phyloP scores from a whole-genome alignment of 2,888 invertebrate species.

The Chaetoderma sp. region DNA sequence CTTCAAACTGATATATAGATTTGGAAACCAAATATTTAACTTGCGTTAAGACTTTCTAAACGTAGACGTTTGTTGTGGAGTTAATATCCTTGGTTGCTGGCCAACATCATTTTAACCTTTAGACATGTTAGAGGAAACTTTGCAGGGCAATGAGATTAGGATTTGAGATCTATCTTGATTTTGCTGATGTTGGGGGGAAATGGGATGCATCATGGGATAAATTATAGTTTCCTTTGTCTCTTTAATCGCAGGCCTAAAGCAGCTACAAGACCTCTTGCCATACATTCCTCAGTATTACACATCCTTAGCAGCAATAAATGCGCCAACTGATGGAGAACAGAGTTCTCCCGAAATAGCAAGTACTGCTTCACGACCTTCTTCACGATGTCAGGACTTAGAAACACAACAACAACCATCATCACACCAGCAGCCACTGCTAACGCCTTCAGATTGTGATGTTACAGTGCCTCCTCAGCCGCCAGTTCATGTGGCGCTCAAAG shows the following conservation, averaged over 20 bases:
- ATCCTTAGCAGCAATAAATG: conserved; percentile 20
- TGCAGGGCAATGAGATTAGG: too few species aligned
- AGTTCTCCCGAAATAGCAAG: conserved; percentile 35
- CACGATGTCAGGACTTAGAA: neutral
- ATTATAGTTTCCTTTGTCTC: too few species aligned
- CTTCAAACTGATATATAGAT: too few species aligned
- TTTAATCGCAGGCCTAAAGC: conserved; percentile 45
- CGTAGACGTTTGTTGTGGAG: too few species aligned
- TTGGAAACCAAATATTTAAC: too few species aligned
- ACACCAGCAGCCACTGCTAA: conserved; percentile 21
- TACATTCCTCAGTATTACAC: conserved; percentile 58
- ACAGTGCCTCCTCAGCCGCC: conserved; percentile 24
- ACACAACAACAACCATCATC: conserved; percentile 6
- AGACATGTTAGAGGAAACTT: too few species aligned
- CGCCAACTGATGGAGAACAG: conserved; percentile 43
- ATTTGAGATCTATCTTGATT: too few species aligned
- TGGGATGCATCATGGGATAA: too few species aligned
- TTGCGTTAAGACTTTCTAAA: too few species aligned
- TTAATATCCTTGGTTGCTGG: too few species aligned
- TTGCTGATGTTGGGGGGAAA: too few species aligned
- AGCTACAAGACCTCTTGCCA: conserved; percentile 55
- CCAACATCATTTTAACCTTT: too few species aligned
- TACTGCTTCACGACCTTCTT: conserved; percentile 31
- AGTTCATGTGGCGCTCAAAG: conserved; percentile 46
- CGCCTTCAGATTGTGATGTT: conserved; percentile 27